Evolutionary conservation across 2,888 invertebrate species (phyloP).

Genomic region (Leptinotarsa rubiginosa): DNA sequence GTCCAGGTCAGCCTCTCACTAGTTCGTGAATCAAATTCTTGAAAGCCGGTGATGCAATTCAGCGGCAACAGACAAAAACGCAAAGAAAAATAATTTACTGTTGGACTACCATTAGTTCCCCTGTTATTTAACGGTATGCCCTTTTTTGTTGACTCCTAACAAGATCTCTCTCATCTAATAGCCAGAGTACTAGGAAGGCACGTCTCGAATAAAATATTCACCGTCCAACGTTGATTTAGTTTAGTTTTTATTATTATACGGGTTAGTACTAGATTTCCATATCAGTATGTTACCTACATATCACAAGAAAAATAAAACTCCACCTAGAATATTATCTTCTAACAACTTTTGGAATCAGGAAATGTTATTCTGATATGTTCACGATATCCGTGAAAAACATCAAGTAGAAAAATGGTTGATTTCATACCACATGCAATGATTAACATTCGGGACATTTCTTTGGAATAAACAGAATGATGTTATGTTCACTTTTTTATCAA

Average conservation of each 20-base stretch:
- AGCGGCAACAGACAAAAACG: slow-evolving; percentile 16
- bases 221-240: slow-evolving; percentile 34
- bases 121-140: slow-evolving; percentile 40
- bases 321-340: background rate
- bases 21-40: slow-evolving; percentile 20
- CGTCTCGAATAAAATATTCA: slow-evolving; percentile 32
- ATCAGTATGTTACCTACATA: background rate
- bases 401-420: too few species aligned
- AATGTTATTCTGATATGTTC: too few species aligned
- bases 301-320: background rate
- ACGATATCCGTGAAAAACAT: too few species aligned
- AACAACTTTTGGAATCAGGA: background rate
- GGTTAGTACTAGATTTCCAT: slow-evolving; percentile 28
- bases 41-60: slow-evolving; percentile 6
- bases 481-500: too few species aligned
- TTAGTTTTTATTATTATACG: slow-evolving; percentile 27
- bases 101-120: slow-evolving; percentile 26
- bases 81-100: slow-evolving; percentile 25
- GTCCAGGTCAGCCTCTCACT: slow-evolving; percentile 14
- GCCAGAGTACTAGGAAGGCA: slow-evolving; percentile 35
- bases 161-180: slow-evolving; percentile 30
- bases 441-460: too few species aligned
- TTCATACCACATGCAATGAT: too few species aligned
- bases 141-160: slow-evolving; percentile 40
- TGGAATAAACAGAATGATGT: too few species aligned